A percentile compares a stretch with the other conserved stretches of the same genome.
Conservation (phyloP, 2,113 vertebrate species). For the Columba livia region DNA sequence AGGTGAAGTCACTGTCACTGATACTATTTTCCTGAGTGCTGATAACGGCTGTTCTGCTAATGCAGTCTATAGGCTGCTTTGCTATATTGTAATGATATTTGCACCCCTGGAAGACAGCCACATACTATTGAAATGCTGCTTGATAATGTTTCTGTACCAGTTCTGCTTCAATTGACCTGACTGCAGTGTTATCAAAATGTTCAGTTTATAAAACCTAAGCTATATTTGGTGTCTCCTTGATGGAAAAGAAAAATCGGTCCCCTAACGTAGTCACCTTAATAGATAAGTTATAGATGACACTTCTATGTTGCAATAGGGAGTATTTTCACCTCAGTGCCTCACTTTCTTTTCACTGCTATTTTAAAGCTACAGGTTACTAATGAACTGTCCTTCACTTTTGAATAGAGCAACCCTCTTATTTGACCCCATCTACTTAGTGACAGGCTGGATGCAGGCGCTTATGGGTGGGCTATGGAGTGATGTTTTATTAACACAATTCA, state of each 20-base stretch:
- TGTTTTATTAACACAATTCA: not conserved
- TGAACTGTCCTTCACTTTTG: not conserved
- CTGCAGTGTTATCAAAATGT: conserved; percentile 45
- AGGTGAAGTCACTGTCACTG: conserved; percentile 37
- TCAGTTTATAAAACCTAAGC: conserved; percentile 5
- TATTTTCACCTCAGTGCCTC: not conserved
- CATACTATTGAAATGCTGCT: not conserved
- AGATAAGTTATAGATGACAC: not conserved
- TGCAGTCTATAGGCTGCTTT: not conserved
- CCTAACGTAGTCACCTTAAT: not conserved
- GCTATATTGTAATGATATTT: conserved; percentile 27
- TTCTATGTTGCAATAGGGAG: not conserved
- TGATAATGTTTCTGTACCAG: conserved; percentile 37
- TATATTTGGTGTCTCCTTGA: conserved; percentile 2
- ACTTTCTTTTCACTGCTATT: not conserved
- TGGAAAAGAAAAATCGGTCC: conserved; percentile 25
- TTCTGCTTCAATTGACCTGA: conserved; percentile 43
- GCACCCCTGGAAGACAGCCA: conserved; percentile 46
- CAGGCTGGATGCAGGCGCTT: not conserved
- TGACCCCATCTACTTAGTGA: not conserved
- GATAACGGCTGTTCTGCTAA: conserved; percentile 46
- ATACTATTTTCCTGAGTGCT: conserved; percentile 47
- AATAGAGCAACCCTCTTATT: not conserved
- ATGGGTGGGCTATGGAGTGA: not conserved
- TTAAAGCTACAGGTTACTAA: not conserved